Evolutionary conservation across 2,888 invertebrate species (phyloP).

Genomic region (Aporophyla nigra): DNA sequence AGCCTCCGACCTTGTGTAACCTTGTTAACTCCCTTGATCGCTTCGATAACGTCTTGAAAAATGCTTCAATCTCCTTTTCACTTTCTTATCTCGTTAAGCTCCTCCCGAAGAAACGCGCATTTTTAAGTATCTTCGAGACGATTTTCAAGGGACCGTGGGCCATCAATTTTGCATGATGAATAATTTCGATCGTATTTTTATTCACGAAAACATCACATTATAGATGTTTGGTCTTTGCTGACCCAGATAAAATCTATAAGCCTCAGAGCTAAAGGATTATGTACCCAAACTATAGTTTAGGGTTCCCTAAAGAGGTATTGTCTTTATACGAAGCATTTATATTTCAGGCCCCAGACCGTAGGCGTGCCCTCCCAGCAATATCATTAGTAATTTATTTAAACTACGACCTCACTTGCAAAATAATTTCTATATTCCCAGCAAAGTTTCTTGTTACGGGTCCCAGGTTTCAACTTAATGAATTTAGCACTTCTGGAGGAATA

Average conservation of each 20-base stretch:
- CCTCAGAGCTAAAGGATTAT: conserved; percentile 29
- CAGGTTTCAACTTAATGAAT: conserved; percentile 52
- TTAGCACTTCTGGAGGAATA: conserved; percentile 39
- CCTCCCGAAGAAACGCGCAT: conserved; percentile 16
- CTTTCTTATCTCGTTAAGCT: conserved; percentile 42
- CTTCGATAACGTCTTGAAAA: conserved; percentile 33
- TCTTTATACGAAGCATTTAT: conserved; percentile 40
- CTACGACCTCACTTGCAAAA: conserved; percentile 49
- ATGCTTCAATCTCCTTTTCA: conserved; percentile 37
- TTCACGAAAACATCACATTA: background rate
- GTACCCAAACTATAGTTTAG: conserved; percentile 19
- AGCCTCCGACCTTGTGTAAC: conserved; percentile 20
- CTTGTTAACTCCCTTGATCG: conserved; percentile 29
- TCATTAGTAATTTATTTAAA: conserved; percentile 61
- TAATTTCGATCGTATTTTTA: conserved; percentile 7
- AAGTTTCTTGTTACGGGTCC: conserved; percentile 30
- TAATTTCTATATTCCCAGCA: conserved; percentile 49
- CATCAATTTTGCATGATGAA: conserved; percentile 8
- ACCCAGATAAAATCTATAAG: conserved; percentile 24
- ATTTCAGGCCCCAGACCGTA: conserved; percentile 26
- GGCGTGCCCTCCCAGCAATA: conserved; percentile 33
- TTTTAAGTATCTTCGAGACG: conserved; percentile 36
- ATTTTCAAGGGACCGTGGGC: background rate
- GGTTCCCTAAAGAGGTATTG: conserved; percentile 33
- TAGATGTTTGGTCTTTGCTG: background rate